These are phyloP conservation scores for Callinectes sapidus DNA, from an alignment of 2,888 invertebrate genomes.

Conservation along the genomic window DNA sequence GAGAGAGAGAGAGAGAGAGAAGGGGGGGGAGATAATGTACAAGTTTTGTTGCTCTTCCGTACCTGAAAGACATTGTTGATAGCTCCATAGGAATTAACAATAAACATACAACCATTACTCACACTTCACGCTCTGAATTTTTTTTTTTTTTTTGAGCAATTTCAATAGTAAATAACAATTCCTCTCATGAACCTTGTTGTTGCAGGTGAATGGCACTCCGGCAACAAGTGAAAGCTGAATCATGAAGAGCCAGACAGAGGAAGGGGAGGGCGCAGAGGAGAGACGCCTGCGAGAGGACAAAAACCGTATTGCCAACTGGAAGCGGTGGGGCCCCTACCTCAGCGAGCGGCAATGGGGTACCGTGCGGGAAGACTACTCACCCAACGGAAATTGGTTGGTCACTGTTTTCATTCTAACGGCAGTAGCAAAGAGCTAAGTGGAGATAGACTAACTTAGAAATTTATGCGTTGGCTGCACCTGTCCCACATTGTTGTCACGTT, in stretches of 20 bases:
- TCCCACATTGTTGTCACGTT: too few species aligned
- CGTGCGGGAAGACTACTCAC: slow-evolving; percentile 76
- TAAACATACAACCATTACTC: too few species aligned
- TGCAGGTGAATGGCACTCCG: neutral
- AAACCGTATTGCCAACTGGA: slow-evolving; percentile 74
- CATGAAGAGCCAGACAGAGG: neutral
- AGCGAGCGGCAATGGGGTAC: slow-evolving; percentile 77
- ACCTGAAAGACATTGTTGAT: too few species aligned
- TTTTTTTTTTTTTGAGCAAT: too few species aligned
- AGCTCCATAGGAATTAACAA: too few species aligned
- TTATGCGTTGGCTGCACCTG: too few species aligned
- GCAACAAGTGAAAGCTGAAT: neutral
- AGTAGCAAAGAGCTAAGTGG: too few species aligned
- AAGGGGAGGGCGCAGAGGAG: slow-evolving; percentile 58
- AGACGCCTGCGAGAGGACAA: slow-evolving; percentile 74
- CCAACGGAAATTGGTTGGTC: slow-evolving; percentile 73
- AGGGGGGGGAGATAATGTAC: neutral
- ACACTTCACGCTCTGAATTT: too few species aligned
- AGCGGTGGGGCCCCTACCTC: slow-evolving; percentile 76
- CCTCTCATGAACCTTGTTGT: neutral
- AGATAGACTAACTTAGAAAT: too few species aligned
- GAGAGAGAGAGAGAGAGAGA: neutral
- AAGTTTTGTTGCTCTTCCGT: too few species aligned
- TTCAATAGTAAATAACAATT: too few species aligned
- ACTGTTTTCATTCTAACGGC: neutral